Conservation (phyloP, 2,888 invertebrate species). For the Ganaspis brasiliensis region DNA sequence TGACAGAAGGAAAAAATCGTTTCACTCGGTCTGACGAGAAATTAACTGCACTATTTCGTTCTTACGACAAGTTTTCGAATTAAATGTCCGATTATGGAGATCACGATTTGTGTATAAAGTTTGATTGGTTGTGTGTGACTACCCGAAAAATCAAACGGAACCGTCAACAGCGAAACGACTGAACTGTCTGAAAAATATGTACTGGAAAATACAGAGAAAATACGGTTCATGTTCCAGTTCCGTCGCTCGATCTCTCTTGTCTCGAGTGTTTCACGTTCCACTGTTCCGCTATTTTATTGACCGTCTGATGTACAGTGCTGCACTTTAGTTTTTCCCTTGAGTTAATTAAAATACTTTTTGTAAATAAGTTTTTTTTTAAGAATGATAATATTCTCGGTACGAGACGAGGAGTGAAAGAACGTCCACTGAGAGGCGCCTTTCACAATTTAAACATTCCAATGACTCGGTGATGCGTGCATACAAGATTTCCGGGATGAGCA, state of each 20-base stretch:
- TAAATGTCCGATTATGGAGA: not conserved
- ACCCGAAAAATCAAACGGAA: not conserved
- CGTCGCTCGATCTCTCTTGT: conserved; percentile 40
- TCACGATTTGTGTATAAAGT: not conserved
- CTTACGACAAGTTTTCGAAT: not conserved
- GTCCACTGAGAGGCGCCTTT: conserved; percentile 24
- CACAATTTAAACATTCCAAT: conserved; percentile 29
- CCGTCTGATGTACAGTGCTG: conserved; percentile 42
- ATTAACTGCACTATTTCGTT: conserved; percentile 6
- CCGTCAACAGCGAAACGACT: not conserved
- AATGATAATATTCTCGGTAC: not conserved
- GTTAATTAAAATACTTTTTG: conserved; percentile 1
- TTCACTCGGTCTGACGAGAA: not conserved
- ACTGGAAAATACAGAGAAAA: conserved; percentile 20
- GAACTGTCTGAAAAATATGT: not conserved
- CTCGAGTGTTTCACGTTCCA: conserved; percentile 53
- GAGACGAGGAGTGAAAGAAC: not conserved
- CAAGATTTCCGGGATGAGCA: conserved; percentile 8
- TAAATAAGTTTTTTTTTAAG: not conserved
- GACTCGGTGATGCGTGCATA: not conserved
- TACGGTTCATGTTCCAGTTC: conserved; percentile 46
- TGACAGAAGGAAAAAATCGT: conserved; percentile 38
- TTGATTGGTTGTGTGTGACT: not conserved
- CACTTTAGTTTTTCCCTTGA: not conserved
- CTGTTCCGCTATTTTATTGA: conserved; percentile 60